These are phyloP conservation scores for Meriones unguiculatus DNA, from an alignment of 2,113 vertebrate genomes.

Conservation along the genomic window DNA sequence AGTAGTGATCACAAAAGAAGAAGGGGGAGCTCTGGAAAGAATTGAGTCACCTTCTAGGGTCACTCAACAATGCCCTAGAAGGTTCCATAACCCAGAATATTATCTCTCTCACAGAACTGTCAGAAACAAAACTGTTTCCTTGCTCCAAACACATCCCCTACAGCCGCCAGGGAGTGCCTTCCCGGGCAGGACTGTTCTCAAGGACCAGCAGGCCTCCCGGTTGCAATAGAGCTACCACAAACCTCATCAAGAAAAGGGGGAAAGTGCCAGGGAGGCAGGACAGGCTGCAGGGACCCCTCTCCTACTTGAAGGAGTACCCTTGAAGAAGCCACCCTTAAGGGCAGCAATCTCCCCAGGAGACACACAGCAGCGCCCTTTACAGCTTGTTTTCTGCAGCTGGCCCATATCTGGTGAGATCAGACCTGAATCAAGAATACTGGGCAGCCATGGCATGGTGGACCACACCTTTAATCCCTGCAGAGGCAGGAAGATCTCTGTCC, in stretches of 20 bases:
- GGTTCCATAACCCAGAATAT: background rate
- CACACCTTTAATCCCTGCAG: background rate
- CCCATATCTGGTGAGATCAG: slow-evolving; percentile 26
- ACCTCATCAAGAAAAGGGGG: background rate
- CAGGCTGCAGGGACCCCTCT: background rate
- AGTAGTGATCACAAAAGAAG: background rate
- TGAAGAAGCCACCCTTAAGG: background rate
- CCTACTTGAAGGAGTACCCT: background rate
- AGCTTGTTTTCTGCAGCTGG: slow-evolving; percentile 31
- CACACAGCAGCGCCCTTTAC: background rate
- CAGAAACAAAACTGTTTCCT: background rate
- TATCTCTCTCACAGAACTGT: background rate
- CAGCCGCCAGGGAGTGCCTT: background rate
- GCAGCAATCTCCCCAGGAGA: slow-evolving; percentile 24
- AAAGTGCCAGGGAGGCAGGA: background rate
- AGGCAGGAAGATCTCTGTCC: background rate
- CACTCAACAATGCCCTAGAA: background rate
- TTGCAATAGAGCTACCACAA: background rate
- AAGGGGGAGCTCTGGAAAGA: background rate
- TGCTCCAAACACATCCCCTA: background rate
- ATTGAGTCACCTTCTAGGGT: background rate
- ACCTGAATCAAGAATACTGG: slow-evolving; percentile 6
- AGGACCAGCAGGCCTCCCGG: background rate
- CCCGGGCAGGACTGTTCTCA: background rate
- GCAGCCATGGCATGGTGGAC: background rate